phyloP scores from a whole-genome alignment of 2,888 invertebrate genomes.

The Tiphia femorata region DNA sequence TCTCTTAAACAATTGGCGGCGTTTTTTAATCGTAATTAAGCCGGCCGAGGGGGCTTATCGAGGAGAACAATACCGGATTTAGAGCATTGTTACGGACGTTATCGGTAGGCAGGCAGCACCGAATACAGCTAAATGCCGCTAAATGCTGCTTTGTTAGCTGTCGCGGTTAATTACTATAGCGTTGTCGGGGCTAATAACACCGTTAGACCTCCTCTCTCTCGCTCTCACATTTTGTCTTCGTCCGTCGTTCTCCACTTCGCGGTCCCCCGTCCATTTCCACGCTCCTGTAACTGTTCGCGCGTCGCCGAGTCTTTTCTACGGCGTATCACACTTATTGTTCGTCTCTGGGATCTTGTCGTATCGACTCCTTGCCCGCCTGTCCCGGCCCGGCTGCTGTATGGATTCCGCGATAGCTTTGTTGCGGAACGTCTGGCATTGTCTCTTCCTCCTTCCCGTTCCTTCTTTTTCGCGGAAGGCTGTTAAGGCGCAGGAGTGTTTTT shows the following conservation, averaged over 20 bases:
- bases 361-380: background rate
- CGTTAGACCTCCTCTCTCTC: background rate
- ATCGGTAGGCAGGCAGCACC: constrained; percentile 35
- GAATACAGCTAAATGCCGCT: constrained; percentile 51
- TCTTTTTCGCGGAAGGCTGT: background rate
- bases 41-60: constrained; percentile 46
- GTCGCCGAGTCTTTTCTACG: background rate
- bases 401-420: background rate
- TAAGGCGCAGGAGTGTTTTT: no score
- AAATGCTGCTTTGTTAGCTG: constrained; percentile 62
- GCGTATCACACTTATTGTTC: no score
- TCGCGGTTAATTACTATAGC: constrained; percentile 58
- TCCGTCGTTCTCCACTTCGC: no score
- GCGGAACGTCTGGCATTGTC: background rate
- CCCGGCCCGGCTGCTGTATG: no score
- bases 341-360: background rate
- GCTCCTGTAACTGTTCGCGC: background rate
- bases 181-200: constrained; percentile 6
- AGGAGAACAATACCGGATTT: constrained; percentile 62
- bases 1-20: constrained; percentile 52
- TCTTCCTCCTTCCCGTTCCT: background rate
- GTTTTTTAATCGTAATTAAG: constrained; percentile 63
- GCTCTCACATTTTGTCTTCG: no score
- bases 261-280: no score
- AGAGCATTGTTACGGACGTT: constrained; percentile 56